These are phyloP conservation scores for Gari tellinella DNA, from an alignment of 2,888 invertebrate species.

Conservation along the genomic window DNA sequence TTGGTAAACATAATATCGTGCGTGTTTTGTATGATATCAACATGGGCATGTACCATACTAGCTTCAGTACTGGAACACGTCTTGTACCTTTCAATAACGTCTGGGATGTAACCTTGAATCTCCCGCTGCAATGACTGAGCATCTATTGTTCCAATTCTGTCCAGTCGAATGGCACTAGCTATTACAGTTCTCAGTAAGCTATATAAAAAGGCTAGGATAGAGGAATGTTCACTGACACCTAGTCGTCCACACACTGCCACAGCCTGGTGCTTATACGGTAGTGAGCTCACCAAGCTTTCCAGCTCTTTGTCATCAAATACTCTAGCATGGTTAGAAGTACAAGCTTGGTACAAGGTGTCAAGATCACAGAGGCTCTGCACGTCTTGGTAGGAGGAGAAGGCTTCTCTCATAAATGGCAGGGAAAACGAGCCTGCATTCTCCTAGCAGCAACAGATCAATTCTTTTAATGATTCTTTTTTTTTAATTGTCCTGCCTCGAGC, in stretches of 20 bases:
- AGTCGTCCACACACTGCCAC: conserved; percentile 65
- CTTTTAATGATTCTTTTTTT: no score
- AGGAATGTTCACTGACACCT: conserved; percentile 54
- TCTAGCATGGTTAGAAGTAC: conserved; percentile 68
- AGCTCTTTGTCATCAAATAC: conserved; percentile 48
- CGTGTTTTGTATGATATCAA: conserved; percentile 71
- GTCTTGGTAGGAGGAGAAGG: conserved; percentile 43
- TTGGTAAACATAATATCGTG: conserved; percentile 75
- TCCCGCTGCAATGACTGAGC: conserved; percentile 61
- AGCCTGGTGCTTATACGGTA: conserved; percentile 65
- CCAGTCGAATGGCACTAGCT: conserved; percentile 72
- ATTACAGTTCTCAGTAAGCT: conserved; percentile 60
- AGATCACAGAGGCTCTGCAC: conserved; percentile 42
- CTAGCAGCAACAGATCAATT: conserved; percentile 50
- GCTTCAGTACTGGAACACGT: conserved; percentile 58
- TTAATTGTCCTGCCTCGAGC: no score
- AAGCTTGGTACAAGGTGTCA: conserved; percentile 64
- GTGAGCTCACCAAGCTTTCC: conserved; percentile 11
- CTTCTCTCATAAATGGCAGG: conserved; percentile 69
- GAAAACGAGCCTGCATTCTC: conserved; percentile 71
- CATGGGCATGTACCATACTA: conserved; percentile 64
- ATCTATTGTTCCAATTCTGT: conserved; percentile 70
- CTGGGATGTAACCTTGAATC: conserved; percentile 63
- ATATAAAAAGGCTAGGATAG: conserved; percentile 64
- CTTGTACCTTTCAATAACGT: conserved; percentile 65